These are phyloP conservation scores for Drosophila eugracilis DNA, from an alignment of 1,140 invertebrate genomes.

Conservation along the genomic window DNA sequence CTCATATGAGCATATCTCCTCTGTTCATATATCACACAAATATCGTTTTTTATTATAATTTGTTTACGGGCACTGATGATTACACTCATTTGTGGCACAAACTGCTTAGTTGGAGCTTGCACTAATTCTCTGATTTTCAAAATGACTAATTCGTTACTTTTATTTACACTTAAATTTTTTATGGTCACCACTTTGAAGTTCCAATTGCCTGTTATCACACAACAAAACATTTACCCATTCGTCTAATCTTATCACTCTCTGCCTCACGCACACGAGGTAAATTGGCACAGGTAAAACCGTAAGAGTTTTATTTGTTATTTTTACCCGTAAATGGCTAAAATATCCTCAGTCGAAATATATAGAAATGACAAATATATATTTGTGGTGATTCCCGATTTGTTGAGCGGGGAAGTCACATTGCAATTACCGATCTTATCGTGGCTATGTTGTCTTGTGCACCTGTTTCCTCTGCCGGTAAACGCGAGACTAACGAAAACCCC, in stretches of 20 bases:
- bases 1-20: slow-evolving; percentile 78
- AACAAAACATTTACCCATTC: slow-evolving; percentile 18
- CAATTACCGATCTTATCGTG: slow-evolving; percentile 57
- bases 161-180: slow-evolving; percentile 19
- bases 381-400: slow-evolving; percentile 13
- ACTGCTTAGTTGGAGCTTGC: slow-evolving; percentile 7
- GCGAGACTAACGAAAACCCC: slow-evolving; percentile 52
- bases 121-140: not conserved
- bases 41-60: slow-evolving; percentile 33
- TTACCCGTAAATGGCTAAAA: not conserved
- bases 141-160: slow-evolving; percentile 36
- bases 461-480: slow-evolving; percentile 59
- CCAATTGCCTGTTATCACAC: slow-evolving; percentile 30
- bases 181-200: not conserved
- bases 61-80: slow-evolving; percentile 20
- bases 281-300: not conserved
- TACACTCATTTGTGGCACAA: slow-evolving; percentile 17
- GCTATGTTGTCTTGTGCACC: slow-evolving; percentile 37
- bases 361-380: slow-evolving; percentile 1
- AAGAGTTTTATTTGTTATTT: not conserved
- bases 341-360: not conserved
- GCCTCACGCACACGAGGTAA: not conserved
- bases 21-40: slow-evolving; percentile 15
- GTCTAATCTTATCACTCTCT: slow-evolving; percentile 45
- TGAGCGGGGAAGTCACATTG: slow-evolving; percentile 4